Evolutionary conservation across 2,113 vertebrate species (phyloP).

Genomic region (Phaethon lepturus): DNA sequence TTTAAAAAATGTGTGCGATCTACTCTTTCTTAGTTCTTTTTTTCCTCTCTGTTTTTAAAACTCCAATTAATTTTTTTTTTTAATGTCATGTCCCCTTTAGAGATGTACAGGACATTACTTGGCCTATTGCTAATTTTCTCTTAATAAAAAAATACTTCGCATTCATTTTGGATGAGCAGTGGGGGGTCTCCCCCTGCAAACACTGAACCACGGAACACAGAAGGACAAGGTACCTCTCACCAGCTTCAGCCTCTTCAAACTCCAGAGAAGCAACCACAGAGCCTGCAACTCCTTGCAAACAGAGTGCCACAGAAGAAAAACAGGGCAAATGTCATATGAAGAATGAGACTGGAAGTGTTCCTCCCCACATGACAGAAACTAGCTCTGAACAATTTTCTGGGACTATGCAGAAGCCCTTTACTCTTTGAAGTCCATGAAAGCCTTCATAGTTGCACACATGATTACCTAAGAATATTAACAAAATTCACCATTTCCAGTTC

Average conservation of each 20-base stretch:
- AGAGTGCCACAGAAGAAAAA: background rate
- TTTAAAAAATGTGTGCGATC: background rate
- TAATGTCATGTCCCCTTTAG: background rate
- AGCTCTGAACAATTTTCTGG: background rate
- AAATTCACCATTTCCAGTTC: background rate
- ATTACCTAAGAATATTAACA: background rate
- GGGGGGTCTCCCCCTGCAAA: background rate
- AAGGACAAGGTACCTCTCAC: background rate
- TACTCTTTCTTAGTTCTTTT: background rate
- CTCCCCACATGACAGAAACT: background rate
- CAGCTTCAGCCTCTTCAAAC: background rate
- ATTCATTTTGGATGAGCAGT: background rate
- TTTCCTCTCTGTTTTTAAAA: background rate
- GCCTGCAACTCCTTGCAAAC: background rate
- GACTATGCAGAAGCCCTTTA: fast-evolving
- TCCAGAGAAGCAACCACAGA: background rate
- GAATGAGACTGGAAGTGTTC: background rate
- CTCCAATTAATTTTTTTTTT: background rate
- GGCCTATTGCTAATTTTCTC: background rate
- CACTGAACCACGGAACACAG: background rate
- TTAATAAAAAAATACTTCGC: background rate
- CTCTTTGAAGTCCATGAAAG: background rate
- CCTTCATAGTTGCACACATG: background rate
- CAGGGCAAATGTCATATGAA: background rate
- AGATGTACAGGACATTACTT: background rate